These are phyloP conservation scores for Cyanoderma ruficeps DNA, from an alignment of 2,113 vertebrate genomes.

Conservation along the genomic window DNA sequence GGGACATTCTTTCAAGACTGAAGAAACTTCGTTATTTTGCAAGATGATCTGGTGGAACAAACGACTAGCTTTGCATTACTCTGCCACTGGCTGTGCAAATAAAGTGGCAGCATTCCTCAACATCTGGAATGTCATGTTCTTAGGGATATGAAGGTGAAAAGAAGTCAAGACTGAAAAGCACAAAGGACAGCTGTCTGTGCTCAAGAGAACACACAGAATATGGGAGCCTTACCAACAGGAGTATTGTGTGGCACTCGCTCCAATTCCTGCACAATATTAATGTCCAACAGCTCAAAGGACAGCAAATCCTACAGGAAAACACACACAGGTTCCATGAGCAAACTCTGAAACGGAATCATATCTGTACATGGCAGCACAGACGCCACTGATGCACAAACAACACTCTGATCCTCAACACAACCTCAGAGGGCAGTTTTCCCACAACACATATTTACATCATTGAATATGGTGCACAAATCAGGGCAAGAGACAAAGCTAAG, in stretches of 20 bases:
- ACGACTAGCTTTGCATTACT: background rate
- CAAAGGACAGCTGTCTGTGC: background rate
- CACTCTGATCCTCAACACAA: background rate
- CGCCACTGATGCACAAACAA: background rate
- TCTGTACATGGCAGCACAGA: background rate
- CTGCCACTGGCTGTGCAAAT: background rate
- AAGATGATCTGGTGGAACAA: background rate
- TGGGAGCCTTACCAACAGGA: constrained; percentile 83
- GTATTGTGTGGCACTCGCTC: constrained; percentile 94
- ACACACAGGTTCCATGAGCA: background rate
- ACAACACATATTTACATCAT: rapidly evolving
- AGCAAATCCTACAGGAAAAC: constrained; percentile 84
- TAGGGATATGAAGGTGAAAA: background rate
- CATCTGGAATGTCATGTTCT: background rate
- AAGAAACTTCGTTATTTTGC: background rate
- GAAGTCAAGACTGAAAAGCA: background rate
- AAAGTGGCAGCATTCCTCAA: background rate
- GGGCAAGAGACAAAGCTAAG: background rate
- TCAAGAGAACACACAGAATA: rapidly evolving
- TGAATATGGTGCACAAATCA: background rate
- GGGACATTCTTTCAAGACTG: background rate
- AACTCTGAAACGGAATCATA: background rate
- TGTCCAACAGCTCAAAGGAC: constrained; percentile 95
- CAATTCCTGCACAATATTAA: constrained; percentile 95
- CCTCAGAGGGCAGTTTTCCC: background rate